Conservation (phyloP, 2,888 invertebrate genomes). For the Oscheius myriophilus region DNA sequence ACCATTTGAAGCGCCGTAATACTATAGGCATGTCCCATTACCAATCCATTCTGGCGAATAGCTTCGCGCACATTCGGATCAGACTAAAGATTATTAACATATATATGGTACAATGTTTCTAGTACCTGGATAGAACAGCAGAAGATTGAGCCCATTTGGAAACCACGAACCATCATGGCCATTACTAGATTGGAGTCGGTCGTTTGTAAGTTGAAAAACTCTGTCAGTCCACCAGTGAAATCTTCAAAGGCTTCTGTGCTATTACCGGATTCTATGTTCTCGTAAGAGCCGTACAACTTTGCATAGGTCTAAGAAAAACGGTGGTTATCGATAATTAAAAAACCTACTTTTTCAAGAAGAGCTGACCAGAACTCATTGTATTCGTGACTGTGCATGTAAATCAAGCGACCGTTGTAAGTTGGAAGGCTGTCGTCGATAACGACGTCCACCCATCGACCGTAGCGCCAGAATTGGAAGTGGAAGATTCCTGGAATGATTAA, state of each 20-base stretch:
- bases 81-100: slow-evolving; percentile 76
- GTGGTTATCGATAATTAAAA: no score
- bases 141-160: slow-evolving; percentile 88
- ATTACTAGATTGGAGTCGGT: slow-evolving; percentile 73
- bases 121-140: slow-evolving; percentile 87
- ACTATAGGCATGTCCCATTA: slow-evolving; percentile 92
- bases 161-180: slow-evolving; percentile 89
- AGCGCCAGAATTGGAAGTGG: slow-evolving; percentile 83
- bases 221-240: slow-evolving; percentile 80
- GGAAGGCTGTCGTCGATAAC: slow-evolving; percentile 91
- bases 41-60: slow-evolving; percentile 84
- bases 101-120: neutral
- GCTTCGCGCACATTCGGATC: slow-evolving; percentile 85
- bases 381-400: slow-evolving; percentile 85
- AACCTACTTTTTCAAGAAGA: slow-evolving; percentile 84
- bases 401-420: slow-evolving; percentile 82
- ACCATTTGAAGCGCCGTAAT: slow-evolving; percentile 84
- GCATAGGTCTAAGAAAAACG: slow-evolving; percentile 1
- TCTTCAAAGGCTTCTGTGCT: slow-evolving; percentile 99
- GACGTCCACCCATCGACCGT: slow-evolving; percentile 89
- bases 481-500: slow-evolving; percentile 11
- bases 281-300: slow-evolving; percentile 78
- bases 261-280: slow-evolving; percentile 93
- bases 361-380: slow-evolving; percentile 95
- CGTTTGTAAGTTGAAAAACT: slow-evolving; percentile 79